Conservation (phyloP, 2,888 invertebrate species). For the Hylaea fasciaria region DNA sequence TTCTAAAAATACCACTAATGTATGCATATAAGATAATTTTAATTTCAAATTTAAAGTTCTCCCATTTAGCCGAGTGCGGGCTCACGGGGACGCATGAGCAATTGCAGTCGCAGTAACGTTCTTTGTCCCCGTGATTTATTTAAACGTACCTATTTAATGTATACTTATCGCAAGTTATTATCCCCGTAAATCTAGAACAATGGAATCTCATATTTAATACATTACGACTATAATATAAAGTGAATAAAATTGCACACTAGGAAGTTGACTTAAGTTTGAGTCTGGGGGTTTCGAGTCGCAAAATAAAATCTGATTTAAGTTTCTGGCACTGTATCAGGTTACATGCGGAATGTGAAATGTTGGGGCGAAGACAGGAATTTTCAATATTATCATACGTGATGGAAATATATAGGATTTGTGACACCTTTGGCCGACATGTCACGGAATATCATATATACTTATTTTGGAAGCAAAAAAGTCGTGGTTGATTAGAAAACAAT, state of each 20-base stretch:
- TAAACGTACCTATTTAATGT: no score
- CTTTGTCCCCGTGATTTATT: no score
- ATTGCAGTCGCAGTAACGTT: slow-evolving; percentile 1
- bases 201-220: slow-evolving; percentile 1
- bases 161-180: slow-evolving; percentile 5
- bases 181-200: slow-evolving; percentile 3
- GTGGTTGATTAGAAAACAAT: no score
- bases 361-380: slow-evolving; percentile 53
- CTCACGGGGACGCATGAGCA: slow-evolving; percentile 4
- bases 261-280: slow-evolving; percentile 4
- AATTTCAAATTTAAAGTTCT: no score
- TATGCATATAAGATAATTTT: no score
- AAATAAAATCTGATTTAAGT: slow-evolving; percentile 71
- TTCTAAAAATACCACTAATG: no score
- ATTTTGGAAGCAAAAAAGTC: no score
- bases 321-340: slow-evolving; percentile 70
- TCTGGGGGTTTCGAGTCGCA: no score
- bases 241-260: slow-evolving; percentile 35
- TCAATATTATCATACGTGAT: slow-evolving; percentile 22
- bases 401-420: background rate
- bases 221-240: slow-evolving; percentile 12
- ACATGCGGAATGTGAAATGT: slow-evolving; percentile 59
- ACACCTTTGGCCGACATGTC: no score
- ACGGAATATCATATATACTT: no score
- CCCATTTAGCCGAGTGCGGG: no score